Evolutionary conservation across 1,140 invertebrate genomes (phyloP).

Genomic region (Zelostemma sp.): DNA sequence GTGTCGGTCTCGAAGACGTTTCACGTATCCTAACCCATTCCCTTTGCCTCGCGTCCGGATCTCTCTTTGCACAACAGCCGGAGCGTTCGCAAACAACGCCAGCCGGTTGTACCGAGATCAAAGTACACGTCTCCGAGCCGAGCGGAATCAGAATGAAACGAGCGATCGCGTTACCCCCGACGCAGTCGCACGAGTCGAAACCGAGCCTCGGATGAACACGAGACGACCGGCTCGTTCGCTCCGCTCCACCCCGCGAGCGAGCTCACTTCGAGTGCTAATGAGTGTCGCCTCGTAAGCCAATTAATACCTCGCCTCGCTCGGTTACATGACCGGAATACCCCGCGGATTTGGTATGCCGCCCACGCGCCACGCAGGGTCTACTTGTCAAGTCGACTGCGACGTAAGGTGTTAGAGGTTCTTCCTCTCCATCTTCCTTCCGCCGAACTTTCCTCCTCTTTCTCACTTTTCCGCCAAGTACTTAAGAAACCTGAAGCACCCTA

Average conservation of each 20-base stretch:
- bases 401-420: constrained; percentile 50
- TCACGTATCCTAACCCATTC: too few relatives aligned
- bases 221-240: too few relatives aligned
- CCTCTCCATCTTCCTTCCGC: constrained; percentile 15
- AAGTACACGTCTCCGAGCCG: constrained; percentile 27
- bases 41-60: too few relatives aligned
- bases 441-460: constrained; percentile 37
- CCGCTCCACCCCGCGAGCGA: too few relatives aligned
- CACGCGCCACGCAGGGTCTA: constrained; percentile 52
- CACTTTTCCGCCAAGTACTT: constrained; percentile 43
- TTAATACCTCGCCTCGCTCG: constrained; percentile 63
- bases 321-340: constrained; percentile 70
- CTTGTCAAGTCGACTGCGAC: constrained; percentile 61
- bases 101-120: constrained; percentile 18
- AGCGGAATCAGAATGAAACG: constrained; percentile 28
- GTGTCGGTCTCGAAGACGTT: too few relatives aligned
- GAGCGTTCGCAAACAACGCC: constrained; percentile 10
- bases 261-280: constrained; percentile 64
- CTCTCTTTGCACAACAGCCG: too few relatives aligned
- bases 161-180: neutral
- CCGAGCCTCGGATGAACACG: constrained; percentile 9
- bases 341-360: constrained; percentile 67
- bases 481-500: constrained; percentile 26
- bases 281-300: constrained; percentile 71
- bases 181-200: neutral